Percentiles rank a stretch among this genome's conserved stretches.
Evolutionary conservation across 2,888 invertebrate species (phyloP).

Genomic region (Nomada fucata): DNA sequence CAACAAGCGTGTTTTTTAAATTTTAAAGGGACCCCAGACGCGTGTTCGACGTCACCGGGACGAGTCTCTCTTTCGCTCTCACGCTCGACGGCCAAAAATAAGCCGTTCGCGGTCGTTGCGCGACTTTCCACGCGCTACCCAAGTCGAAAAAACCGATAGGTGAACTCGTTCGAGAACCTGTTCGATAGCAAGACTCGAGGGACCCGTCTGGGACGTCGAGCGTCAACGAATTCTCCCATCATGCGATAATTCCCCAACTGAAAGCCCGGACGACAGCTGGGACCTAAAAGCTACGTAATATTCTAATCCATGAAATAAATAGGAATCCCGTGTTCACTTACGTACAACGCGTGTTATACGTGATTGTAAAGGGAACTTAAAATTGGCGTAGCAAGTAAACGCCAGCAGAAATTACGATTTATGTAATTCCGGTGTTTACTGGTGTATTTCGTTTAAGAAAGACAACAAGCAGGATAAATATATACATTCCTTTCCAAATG

Average conservation of each 20-base stretch:
- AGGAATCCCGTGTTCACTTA: conserved; percentile 6
- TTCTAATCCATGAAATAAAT: too few relatives aligned
- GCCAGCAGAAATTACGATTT: too few relatives aligned
- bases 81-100: conserved; percentile 46
- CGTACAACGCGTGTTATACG: conserved; percentile 14
- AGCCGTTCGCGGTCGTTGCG: conserved; percentile 19
- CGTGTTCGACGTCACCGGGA: conserved; percentile 46
- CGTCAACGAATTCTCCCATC: neutral
- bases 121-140: conserved; percentile 24
- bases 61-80: neutral
- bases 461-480: too few relatives aligned
- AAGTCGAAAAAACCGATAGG: neutral
- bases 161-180: conserved; percentile 24
- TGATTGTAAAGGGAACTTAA: too few relatives aligned
- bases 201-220: neutral
- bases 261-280: neutral
- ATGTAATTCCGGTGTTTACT: too few relatives aligned
- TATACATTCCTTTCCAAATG: too few relatives aligned
- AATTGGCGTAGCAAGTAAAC: too few relatives aligned
- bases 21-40: conserved; percentile 58
- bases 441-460: too few relatives aligned
- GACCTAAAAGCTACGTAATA: too few relatives aligned
- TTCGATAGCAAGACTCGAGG: neutral
- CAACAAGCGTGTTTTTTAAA: conserved; percentile 56
- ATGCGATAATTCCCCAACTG: neutral